Conservation (phyloP, 1,140 invertebrate species). For the Leptopilina boulardi region DNA sequence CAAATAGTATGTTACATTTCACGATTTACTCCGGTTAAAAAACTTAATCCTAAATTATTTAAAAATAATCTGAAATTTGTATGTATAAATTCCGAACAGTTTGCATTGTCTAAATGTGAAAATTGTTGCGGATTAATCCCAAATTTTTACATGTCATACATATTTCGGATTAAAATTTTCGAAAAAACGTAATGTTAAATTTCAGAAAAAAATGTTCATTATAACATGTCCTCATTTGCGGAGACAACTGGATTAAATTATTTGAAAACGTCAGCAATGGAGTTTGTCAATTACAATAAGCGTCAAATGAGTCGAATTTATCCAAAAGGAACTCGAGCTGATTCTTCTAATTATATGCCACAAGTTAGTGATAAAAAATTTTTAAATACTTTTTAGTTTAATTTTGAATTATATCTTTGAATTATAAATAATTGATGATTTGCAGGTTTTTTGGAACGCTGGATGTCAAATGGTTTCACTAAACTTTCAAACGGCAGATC, state of each 20-base stretch:
- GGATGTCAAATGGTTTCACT: conserved; percentile 98
- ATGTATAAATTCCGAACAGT: too few species aligned
- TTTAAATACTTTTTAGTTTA: not conserved
- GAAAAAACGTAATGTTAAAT: conserved; percentile 35
- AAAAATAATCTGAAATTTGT: too few species aligned
- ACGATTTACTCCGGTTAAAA: too few species aligned
- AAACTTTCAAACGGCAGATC: conserved; percentile 99
- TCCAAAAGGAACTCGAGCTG: conserved; percentile 97
- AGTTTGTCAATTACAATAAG: conserved; percentile 99
- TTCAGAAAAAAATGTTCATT: conserved; percentile 94
- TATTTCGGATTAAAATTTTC: too few species aligned
- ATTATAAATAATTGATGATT: not conserved
- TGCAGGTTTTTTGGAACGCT: conserved; percentile 92
- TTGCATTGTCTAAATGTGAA: too few species aligned
- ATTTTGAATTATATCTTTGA: not conserved
- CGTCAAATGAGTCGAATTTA: conserved; percentile 99
- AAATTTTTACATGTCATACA: too few species aligned
- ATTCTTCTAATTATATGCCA: conserved; percentile 99
- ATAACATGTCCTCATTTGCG: conserved; percentile 99
- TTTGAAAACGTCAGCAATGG: conserved; percentile 95
- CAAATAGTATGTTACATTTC: too few species aligned
- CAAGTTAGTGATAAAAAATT: conserved; percentile 81
- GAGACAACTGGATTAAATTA: conserved; percentile 97
- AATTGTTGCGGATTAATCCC: too few species aligned
- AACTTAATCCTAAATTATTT: too few species aligned